Base-by-base conservation (phyloP, 2,797 vertebrate species). In the Tadarida brasiliensis region DNA sequence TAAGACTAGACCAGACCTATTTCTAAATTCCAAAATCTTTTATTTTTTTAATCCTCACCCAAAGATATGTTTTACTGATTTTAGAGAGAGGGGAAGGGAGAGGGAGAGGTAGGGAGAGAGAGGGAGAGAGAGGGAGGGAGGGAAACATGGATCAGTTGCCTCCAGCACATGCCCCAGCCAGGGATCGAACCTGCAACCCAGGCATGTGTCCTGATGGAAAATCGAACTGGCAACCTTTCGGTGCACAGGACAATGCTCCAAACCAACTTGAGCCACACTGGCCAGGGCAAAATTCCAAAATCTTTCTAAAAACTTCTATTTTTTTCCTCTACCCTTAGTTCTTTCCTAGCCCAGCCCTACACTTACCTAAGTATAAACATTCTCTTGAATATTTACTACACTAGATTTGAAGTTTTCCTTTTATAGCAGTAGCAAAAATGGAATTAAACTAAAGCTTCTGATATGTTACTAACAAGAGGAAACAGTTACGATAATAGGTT, bases 371-470 rank as follows among this genome's bases (percentile, higher is more conserved):
- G 93, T 94, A 90, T 85, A 96, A 98, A 97, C 98, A 99, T 99
- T 99, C 98, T 98, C 98, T 96, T 94, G 51, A 54, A 98, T 98
- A 99, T 99, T 98, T 98, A 97, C 94, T 93, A 47, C 63, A 87
- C 94, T 81, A 94, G 71, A 97, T 98, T 98, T 99, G 98, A 97
- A 97, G 97, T 99, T 99, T 98, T 98, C 98, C 96, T 98, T 98
- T 97, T 71, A 97, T 91, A 97, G 98, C 98, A 97, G 98, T 98
- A 98, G 98, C 96, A 96, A 97, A 86, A 97, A 97, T 97, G 97
- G 98, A 98, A 98, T 98, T 98, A 98, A 98, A 98, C 92, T 96
- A 90, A 90, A 94, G 92, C 65, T 97, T 97, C 93, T 35, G 90
- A 85, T 87, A 94, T 83, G 96, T 89, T 97, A 97, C 94, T 96